A percentile compares a stretch with the other conserved stretches of the same genome.
Evolutionary conservation across 1,140 invertebrate species (phyloP).

Genomic region (Acromyrmex echinatior): DNA sequence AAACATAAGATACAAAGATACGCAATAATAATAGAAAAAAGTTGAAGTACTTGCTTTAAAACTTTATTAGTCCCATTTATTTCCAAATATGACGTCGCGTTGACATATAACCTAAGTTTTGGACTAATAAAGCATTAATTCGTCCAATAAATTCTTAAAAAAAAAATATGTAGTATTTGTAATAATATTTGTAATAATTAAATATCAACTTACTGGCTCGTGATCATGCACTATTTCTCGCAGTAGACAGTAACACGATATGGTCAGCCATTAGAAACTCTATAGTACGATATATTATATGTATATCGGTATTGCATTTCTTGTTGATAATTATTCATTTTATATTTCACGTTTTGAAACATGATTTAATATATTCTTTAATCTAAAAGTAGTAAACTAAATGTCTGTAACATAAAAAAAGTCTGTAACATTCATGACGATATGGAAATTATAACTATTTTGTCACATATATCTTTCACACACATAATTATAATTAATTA

Average conservation of each 20-base stretch:
- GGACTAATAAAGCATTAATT: not conserved
- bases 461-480: no score
- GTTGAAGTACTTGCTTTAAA: not conserved
- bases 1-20: not conserved
- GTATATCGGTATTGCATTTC: not conserved
- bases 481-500: no score
- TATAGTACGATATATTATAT: not conserved
- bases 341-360: not conserved
- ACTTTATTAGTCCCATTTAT: not conserved
- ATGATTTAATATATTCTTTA: not conserved
- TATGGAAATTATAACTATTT: no score
- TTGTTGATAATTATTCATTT: not conserved
- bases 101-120: not conserved
- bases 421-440: no score
- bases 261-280: not conserved
- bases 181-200: not conserved
- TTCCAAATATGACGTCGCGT: not conserved
- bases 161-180: not conserved
- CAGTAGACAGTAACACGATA: conserved; percentile 7
- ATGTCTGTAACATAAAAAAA: no score
- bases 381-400: not conserved
- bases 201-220: not conserved
- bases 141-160: conserved; percentile 17
- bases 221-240: not conserved
- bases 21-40: conserved; percentile 5